Evolutionary conservation across 2,888 invertebrate genomes (phyloP).

Genomic region (Drosophila putrida): DNA sequence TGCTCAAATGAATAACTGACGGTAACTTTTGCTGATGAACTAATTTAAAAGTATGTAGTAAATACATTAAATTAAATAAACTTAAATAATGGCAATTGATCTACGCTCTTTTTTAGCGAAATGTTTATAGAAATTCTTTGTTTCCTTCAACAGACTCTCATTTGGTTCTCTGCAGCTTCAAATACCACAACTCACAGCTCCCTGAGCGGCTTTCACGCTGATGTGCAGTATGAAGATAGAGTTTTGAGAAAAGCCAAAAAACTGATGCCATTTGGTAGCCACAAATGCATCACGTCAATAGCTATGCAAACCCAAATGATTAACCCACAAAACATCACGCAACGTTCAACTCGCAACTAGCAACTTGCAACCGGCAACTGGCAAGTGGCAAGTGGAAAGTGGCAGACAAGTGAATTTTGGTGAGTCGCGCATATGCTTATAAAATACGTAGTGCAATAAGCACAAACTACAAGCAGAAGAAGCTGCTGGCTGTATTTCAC

Average conservation of each 20-base stretch:
- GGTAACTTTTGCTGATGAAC: too few relatives aligned
- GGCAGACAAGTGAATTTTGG: slow-evolving; percentile 14
- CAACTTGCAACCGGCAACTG: neutral
- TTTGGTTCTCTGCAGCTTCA: neutral
- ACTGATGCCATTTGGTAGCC: slow-evolving; percentile 8
- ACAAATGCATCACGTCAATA: slow-evolving; percentile 23
- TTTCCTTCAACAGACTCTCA: neutral
- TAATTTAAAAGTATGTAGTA: neutral
- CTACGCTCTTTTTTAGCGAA: neutral
- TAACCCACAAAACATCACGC: slow-evolving; percentile 23
- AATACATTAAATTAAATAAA: neutral
- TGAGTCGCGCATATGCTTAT: slow-evolving; percentile 15
- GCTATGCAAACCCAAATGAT: slow-evolving; percentile 28
- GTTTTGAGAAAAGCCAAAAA: slow-evolving; percentile 4
- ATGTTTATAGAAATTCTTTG: neutral
- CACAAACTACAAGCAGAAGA: neutral
- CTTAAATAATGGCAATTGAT: neutral
- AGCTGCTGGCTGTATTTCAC: slow-evolving; percentile 5
- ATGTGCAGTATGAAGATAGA: neutral
- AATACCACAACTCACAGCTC: neutral
- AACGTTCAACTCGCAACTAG: slow-evolving; percentile 2
- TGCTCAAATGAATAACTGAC: neutral
- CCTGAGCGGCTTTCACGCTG: neutral
- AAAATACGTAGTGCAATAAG: slow-evolving; percentile 3
- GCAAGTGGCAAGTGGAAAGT: slow-evolving; percentile 2